Conservation (phyloP, 1,140 invertebrate species). For the Conus betulinus region DNA sequence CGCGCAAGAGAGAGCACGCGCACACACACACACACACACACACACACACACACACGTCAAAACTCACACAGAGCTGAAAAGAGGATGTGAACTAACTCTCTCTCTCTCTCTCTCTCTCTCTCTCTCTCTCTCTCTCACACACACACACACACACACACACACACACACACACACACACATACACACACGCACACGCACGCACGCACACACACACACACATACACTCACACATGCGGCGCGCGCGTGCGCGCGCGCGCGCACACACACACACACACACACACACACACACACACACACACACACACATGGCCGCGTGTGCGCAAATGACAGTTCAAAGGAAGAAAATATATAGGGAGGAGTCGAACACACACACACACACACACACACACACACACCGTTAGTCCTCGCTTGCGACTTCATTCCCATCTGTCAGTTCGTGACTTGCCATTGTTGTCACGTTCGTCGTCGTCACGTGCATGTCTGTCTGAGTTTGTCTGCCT, state of each 20-base stretch:
- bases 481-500: not conserved
- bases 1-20: too few species aligned
- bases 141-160: slow-evolving; percentile 10
- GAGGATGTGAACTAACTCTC: too few species aligned
- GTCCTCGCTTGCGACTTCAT: too few species aligned
- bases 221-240: not conserved
- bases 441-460: too few species aligned
- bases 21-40: not conserved
- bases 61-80: too few species aligned
- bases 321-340: not conserved
- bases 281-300: slow-evolving; percentile 2
- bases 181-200: not conserved
- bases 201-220: slow-evolving; percentile 1
- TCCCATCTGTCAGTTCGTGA: too few species aligned
- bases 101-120: too few species aligned
- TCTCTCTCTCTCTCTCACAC: too few species aligned
- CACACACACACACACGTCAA: not conserved
- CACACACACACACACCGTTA: too few species aligned
- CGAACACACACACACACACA: too few species aligned
- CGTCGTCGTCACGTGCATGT: not conserved
- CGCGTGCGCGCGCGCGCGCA: not conserved
- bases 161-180: not conserved
- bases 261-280: slow-evolving; percentile 4
- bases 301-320: not conserved
- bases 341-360: not conserved